A percentile compares a stretch with the other conserved stretches of the same genome.
Conservation (phyloP, 2,888 invertebrate species). For the Melieria crassipennis region DNA sequence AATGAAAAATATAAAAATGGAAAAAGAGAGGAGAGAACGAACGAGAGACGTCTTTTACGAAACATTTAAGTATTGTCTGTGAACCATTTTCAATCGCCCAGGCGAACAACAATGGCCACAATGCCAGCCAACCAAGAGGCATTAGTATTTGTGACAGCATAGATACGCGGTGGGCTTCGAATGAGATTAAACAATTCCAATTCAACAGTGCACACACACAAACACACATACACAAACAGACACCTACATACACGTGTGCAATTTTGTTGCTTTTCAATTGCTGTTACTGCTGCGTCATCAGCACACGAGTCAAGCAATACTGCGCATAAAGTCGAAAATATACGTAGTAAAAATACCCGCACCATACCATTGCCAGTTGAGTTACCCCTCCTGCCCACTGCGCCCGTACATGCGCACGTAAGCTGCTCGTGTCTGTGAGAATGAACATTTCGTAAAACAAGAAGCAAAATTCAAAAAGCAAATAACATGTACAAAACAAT, state of each 20-base stretch:
- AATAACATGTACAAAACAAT: slow-evolving; percentile 13
- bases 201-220: slow-evolving; percentile 4
- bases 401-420: too few relatives aligned
- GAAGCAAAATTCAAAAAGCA: neutral
- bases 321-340: slow-evolving; percentile 27
- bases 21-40: too few relatives aligned
- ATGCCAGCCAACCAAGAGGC: too few relatives aligned
- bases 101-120: too few relatives aligned
- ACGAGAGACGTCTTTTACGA: too few relatives aligned
- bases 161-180: slow-evolving; percentile 9
- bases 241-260: neutral
- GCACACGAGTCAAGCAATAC: neutral
- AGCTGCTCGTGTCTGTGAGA: too few relatives aligned
- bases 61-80: too few relatives aligned
- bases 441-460: neutral
- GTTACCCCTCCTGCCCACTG: too few relatives aligned
- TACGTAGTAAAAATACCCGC: slow-evolving; percentile 17
- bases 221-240: neutral
- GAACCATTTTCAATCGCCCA: too few relatives aligned
- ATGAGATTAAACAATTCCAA: slow-evolving; percentile 17
- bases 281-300: slow-evolving; percentile 5
- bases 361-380: too few relatives aligned
- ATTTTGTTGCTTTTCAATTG: neutral
- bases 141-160: too few relatives aligned
- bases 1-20: too few relatives aligned